Base-by-base conservation (phyloP, 2,113 vertebrate genomes). In the Perca schrenkii region DNA sequence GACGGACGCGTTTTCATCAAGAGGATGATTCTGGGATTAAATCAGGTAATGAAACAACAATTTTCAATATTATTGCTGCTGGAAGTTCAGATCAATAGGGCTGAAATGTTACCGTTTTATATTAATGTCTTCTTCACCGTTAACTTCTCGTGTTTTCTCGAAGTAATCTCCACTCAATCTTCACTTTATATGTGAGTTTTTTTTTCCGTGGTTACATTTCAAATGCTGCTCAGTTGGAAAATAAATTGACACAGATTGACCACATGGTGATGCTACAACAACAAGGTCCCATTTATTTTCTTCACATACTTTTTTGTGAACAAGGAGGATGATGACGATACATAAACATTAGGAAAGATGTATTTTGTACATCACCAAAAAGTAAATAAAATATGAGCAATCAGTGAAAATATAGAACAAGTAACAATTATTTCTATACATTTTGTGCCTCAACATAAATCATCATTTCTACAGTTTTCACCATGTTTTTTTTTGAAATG, bases 11-110 rank as follows among this genome's bases (percentile, higher is more conserved):
- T 15, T 86, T 94, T 47, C 93, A 92, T 4, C 95, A 94, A 66
- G 94, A 95, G 46, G 93, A 95, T 0, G 95, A 96, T 68, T 95
- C 93, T 34, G 94, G 94, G 60, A 95, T 96, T 87, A 96, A 96
- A 91, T 96, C 96, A 93, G 96, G 96, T 96, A 84, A 82, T 15
- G 14, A 7, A 85, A n/a, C n/a, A 52, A 21, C 1, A 1, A 8
- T 36, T 60, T 11, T 58, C 2, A 3, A 0, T 76, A 3, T 28
- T 34, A 21, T 34, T 25, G 6, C 4, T 72, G 2, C 14, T 53
- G 4, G 4, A 0, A 58, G 10, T 21, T 56, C 15, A 68, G 60
- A 15, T 4, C 17, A 65, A 4, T 10, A 17, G 4, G 4, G n/a
- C 5, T 60, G 8, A 67, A 7, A 47, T 2, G 4, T 52, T 46